phyloP scores from a whole-genome alignment of 2,797 vertebrate genomes.

The Vipera latastei region DNA sequence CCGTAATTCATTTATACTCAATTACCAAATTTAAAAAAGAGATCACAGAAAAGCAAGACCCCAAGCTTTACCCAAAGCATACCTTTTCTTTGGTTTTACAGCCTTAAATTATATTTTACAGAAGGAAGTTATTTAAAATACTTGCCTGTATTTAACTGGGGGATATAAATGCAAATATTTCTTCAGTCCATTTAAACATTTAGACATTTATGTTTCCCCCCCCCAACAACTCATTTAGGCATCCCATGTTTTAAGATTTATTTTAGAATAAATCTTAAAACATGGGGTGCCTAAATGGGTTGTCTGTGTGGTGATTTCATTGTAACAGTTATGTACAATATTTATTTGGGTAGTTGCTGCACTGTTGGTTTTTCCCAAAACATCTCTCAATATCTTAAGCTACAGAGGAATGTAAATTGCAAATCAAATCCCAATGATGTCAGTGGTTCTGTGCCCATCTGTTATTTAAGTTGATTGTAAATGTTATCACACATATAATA shows the following conservation, averaged over 20 bases:
- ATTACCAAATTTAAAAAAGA: constrained; percentile 11
- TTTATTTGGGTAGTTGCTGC: background rate
- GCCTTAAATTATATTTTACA: constrained; percentile 4
- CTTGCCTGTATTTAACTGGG: constrained; percentile 16
- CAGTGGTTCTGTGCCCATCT: background rate
- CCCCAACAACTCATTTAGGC: too few species aligned
- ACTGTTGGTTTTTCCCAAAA: background rate
- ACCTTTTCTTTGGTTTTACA: constrained; percentile 7
- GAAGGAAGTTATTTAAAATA: constrained; percentile 7
- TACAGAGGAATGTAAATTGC: background rate
- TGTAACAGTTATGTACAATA: background rate
- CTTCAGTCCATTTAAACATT: background rate
- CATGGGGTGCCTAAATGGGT: background rate
- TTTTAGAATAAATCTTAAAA: background rate
- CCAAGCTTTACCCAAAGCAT: background rate
- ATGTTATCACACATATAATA: background rate
- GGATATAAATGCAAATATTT: background rate
- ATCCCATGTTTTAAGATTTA: too few species aligned
- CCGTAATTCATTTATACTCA: constrained; percentile 28
- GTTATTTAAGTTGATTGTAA: background rate
- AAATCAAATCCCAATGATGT: background rate
- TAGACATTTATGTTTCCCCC: too few species aligned
- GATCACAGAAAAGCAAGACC: constrained; percentile 1
- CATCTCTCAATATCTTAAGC: background rate
- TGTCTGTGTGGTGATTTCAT: background rate